Conservation (phyloP, 2,888 invertebrate genomes). For the Drosophila mettleri region DNA sequence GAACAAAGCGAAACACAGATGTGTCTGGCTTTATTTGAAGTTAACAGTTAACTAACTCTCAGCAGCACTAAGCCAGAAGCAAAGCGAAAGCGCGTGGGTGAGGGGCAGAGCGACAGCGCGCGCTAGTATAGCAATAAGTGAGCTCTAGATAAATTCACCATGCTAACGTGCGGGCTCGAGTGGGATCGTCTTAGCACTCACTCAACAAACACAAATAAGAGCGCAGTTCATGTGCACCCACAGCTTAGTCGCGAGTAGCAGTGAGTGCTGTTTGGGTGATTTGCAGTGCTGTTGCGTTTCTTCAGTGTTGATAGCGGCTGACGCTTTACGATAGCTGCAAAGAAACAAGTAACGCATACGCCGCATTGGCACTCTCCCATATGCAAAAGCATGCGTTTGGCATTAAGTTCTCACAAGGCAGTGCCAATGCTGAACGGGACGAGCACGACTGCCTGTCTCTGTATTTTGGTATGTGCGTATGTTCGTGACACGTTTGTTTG, state of each 20-base stretch:
- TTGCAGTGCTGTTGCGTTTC: background rate
- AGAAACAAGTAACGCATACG: slow-evolving; percentile 38
- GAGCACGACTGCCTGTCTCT: slow-evolving; percentile 12
- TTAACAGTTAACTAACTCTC: background rate
- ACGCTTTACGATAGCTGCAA: slow-evolving; percentile 29
- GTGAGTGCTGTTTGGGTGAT: background rate
- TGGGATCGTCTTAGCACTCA: slow-evolving; percentile 1
- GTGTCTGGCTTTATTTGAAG: background rate
- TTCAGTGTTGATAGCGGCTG: slow-evolving; percentile 38
- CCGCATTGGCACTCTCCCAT: slow-evolving; percentile 35
- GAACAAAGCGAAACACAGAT: background rate
- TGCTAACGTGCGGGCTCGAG: background rate
- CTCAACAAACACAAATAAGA: background rate
- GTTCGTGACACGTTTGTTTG: slow-evolving; percentile 45
- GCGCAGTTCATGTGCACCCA: background rate
- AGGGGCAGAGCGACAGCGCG: background rate
- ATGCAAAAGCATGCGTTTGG: slow-evolving; percentile 72
- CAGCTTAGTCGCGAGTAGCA: background rate
- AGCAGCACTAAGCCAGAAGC: background rate
- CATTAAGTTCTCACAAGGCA: slow-evolving; percentile 69
- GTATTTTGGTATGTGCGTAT: slow-evolving; percentile 11
- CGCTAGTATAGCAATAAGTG: background rate
- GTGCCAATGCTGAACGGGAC: slow-evolving; percentile 35
- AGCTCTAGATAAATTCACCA: slow-evolving; percentile 2
- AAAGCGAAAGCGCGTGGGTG: too few species aligned